phyloP scores from a whole-genome alignment of 2,113 vertebrate genomes.

The Rafetus swinhoei region DNA sequence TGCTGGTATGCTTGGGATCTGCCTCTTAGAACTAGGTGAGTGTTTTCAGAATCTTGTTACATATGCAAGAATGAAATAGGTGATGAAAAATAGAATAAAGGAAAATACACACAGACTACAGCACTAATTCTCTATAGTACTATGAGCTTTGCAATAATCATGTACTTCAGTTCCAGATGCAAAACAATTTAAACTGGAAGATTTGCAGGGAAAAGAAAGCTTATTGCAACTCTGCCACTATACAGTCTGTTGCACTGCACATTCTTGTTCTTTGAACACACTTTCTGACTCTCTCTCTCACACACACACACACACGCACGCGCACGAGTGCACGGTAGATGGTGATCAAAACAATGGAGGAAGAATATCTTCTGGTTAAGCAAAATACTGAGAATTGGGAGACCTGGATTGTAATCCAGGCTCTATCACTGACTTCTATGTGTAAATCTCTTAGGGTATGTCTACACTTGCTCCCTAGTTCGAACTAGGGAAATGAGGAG shows the following conservation, averaged over 20 bases:
- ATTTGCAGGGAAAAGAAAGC: background rate
- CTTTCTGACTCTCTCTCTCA: background rate
- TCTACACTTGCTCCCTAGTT: too few species aligned
- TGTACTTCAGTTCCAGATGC: background rate
- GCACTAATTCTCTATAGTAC: background rate
- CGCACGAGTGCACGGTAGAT: background rate
- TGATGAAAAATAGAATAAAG: background rate
- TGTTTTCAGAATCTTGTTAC: background rate
- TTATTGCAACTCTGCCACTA: background rate
- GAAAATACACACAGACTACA: background rate
- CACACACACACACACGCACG: background rate
- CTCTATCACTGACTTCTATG: background rate
- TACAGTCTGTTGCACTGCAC: background rate
- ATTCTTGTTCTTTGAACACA: background rate
- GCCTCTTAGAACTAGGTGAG: background rate
- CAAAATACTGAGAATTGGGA: background rate
- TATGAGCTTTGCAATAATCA: background rate
- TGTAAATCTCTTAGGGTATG: background rate
- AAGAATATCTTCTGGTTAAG: background rate
- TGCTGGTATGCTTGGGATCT: background rate
- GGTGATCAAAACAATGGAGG: rapidly evolving
- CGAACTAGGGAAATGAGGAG: too few species aligned
- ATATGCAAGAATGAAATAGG: background rate
- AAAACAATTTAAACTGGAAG: background rate
- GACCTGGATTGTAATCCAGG: background rate